A percentile compares a stretch with the other conserved stretches of the same genome.
Conservation (phyloP, 1,140 invertebrate genomes). For the Heliconius hermathena region DNA sequence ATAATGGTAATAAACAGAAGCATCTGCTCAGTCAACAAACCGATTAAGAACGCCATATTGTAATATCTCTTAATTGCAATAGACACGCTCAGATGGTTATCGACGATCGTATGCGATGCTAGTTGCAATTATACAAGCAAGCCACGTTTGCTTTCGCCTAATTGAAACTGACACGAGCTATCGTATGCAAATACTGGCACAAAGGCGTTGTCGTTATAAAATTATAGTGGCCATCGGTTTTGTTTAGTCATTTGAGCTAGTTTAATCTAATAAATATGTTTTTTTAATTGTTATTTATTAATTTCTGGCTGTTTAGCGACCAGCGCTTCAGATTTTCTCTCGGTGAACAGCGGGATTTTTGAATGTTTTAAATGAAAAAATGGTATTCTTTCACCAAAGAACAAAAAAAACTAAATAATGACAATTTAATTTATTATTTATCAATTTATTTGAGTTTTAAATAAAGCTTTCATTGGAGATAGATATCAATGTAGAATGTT, state of each 20-base stretch:
- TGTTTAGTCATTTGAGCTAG: not conserved
- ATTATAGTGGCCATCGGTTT: not conserved
- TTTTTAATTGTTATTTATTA: too few species aligned
- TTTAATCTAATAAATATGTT: not conserved
- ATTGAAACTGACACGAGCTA: conserved; percentile 60
- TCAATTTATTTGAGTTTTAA: too few species aligned
- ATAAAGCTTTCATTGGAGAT: too few species aligned
- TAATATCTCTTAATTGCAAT: conserved; percentile 39
- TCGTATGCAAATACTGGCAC: conserved; percentile 38
- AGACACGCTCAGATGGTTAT: conserved; percentile 42
- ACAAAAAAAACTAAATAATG: too few species aligned
- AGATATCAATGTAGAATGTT: too few species aligned
- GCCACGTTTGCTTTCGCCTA: conserved; percentile 59
- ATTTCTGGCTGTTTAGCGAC: too few species aligned
- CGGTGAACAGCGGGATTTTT: too few species aligned
- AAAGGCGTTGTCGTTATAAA: not conserved
- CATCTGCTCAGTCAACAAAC: conserved; percentile 33
- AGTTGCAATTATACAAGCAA: conserved; percentile 55
- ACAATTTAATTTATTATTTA: too few species aligned
- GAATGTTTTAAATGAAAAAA: too few species aligned
- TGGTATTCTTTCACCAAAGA: too few species aligned
- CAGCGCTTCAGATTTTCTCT: too few species aligned
- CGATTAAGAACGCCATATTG: conserved; percentile 26
- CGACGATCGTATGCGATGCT: conserved; percentile 31
- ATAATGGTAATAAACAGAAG: conserved; percentile 27